Conservation (phyloP, 2,113 vertebrate genomes). For the Mixornis gularis region DNA sequence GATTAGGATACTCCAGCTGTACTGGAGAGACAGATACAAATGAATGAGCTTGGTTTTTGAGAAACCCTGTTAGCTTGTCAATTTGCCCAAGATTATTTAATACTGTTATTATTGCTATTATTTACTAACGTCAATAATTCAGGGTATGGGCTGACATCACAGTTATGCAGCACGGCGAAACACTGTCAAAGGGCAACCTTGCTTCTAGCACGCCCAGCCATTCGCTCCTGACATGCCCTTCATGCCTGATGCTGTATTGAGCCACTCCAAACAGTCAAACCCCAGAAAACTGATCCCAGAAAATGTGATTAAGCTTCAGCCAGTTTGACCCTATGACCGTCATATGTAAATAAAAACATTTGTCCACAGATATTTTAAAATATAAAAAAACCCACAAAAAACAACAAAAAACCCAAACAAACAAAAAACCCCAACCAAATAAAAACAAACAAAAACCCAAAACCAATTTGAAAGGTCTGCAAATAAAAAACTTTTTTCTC, state of each 20-base stretch:
- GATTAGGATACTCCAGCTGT: not conserved
- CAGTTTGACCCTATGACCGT: not conserved
- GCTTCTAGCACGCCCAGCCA: accelerated
- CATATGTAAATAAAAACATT: not conserved
- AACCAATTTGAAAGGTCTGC: not conserved
- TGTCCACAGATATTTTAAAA: not conserved
- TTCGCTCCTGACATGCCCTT: not conserved
- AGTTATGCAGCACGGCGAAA: not conserved
- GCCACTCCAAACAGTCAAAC: not conserved
- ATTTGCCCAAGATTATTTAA: not conserved
- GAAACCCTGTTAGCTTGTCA: not conserved
- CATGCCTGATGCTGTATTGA: not conserved
- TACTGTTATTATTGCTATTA: not conserved
- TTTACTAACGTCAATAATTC: not conserved
- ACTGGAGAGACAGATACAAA: not conserved
- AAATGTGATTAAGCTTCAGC: not conserved
- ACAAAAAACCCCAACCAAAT: not conserved
- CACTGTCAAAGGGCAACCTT: not conserved
- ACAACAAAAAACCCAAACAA: not conserved
- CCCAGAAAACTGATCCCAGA: not conserved
- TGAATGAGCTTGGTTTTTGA: not conserved
- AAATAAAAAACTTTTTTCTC: not conserved
- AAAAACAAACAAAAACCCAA: not conserved
- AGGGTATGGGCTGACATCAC: not conserved
- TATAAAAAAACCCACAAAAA: not conserved